Base-by-base conservation (phyloP, 2,888 invertebrate species). In the Eupithecia inturbata region DNA sequence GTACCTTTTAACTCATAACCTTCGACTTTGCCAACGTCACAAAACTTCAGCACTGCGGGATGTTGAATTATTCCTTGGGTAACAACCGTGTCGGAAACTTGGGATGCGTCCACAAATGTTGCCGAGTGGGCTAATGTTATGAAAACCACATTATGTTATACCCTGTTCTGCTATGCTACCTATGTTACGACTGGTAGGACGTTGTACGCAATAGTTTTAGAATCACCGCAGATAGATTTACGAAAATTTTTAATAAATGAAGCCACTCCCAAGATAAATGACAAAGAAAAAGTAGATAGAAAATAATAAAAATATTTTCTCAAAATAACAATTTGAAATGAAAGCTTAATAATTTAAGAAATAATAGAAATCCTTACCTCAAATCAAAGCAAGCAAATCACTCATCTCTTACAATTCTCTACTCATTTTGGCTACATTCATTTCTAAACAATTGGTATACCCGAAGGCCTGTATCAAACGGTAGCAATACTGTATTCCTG, bases 51-150 rank as follows among this genome's bases (percentile, higher is more conserved):
- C 49, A 75, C 66, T 62, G 71, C 66, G 68, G 68, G 39, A 72
- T 68, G 36, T 62, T 68, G 71, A 74, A 72, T 69, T 67, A 71
- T 75, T 72, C 63, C 62, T 70, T 53, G 60, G 36, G 68, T 71
- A 70, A 72, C 31, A 68, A 64, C 57, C 68, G 71, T 71, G 74
- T 74, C 57, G 67, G 53, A 71, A 66, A 53, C 57, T 31, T 39
- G 60, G 45, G 67, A 49, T 60, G 45, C 31, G 7, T 33, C 22
- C 22, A 68, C 67, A 72, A 57, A 57, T 26, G 57, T 68, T 73
- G 71, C 72, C 66, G 68, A 71, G 28, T 72, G 73, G 74, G 72
- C 31, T 53, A 77, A 73, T 70, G 67, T 76, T 36, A 16, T 31
- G 62, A 60, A 36, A 70, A 45, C 68, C 36, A 57, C 26, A 57